Conservation (phyloP, 2,797 vertebrate genomes). For the Xerus rutilus region DNA sequence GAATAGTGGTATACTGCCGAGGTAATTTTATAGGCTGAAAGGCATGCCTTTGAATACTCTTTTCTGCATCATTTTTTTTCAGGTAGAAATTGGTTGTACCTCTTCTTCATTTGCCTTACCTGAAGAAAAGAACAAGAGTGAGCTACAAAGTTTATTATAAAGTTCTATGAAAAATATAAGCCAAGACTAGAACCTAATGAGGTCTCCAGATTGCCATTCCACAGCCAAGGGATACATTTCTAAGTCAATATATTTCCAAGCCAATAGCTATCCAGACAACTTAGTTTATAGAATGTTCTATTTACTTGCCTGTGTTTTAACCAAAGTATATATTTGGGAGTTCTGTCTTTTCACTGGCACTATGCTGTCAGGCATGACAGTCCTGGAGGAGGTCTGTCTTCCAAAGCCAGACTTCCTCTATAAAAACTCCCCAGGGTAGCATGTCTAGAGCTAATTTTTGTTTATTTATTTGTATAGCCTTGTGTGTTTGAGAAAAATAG, state of each 20-base stretch:
- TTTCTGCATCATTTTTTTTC: neutral
- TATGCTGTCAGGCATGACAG: neutral
- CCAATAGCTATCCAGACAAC: neutral
- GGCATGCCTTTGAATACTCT: neutral
- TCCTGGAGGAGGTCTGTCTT: neutral
- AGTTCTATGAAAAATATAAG: neutral
- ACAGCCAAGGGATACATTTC: slow-evolving; percentile 3
- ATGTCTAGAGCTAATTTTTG: neutral
- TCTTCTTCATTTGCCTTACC: neutral
- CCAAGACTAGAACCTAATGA: neutral
- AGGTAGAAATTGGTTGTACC: neutral
- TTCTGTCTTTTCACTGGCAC: neutral
- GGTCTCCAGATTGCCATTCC: neutral
- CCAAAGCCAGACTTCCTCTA: neutral
- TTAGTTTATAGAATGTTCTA: neutral
- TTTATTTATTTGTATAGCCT: slow-evolving; percentile 11
- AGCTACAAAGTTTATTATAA: neutral
- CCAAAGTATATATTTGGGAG: neutral
- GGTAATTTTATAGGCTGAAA: neutral
- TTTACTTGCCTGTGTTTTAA: slow-evolving; percentile 32
- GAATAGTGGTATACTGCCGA: neutral
- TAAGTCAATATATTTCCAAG: neutral
- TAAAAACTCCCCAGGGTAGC: neutral
- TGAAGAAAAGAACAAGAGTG: neutral
- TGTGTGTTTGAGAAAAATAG: neutral